phyloP scores from a whole-genome alignment of 1,140 invertebrate genomes.

The Cryptotermes secundus region DNA sequence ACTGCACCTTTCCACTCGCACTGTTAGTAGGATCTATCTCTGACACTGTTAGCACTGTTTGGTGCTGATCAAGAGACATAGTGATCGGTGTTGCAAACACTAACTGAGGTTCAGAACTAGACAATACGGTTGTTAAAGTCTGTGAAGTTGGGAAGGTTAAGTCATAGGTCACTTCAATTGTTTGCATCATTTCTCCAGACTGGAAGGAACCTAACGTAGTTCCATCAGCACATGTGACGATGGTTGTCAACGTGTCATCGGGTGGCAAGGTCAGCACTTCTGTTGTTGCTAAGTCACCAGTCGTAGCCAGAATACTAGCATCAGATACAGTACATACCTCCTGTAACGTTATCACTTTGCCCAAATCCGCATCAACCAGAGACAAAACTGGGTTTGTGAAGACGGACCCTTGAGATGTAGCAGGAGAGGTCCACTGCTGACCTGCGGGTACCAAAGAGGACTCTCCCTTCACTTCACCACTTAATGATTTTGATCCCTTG shows the following conservation, averaged over 20 bases:
- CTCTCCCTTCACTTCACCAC: not conserved
- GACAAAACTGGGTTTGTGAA: constrained; percentile 8
- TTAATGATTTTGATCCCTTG: not conserved
- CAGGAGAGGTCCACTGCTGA: not conserved
- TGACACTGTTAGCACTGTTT: not conserved
- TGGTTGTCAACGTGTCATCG: not conserved
- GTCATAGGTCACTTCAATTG: constrained; percentile 5
- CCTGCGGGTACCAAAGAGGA: not conserved
- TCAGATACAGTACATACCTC: not conserved
- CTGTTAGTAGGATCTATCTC: not conserved
- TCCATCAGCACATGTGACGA: not conserved
- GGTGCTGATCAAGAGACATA: not conserved
- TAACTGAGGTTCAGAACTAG: not conserved
- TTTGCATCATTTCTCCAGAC: not conserved
- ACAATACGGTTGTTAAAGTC: not conserved
- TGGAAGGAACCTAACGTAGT: not conserved
- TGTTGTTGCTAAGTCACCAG: not conserved
- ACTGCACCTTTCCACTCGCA: not conserved
- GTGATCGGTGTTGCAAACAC: constrained; percentile 1
- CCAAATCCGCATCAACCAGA: not conserved
- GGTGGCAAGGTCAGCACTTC: not conserved
- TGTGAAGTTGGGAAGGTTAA: not conserved
- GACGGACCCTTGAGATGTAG: not conserved
- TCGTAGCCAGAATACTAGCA: not conserved
- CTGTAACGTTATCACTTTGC: not conserved